Base-by-base conservation (phyloP, 2,888 invertebrate species). In the Drosophila macrospina region DNA sequence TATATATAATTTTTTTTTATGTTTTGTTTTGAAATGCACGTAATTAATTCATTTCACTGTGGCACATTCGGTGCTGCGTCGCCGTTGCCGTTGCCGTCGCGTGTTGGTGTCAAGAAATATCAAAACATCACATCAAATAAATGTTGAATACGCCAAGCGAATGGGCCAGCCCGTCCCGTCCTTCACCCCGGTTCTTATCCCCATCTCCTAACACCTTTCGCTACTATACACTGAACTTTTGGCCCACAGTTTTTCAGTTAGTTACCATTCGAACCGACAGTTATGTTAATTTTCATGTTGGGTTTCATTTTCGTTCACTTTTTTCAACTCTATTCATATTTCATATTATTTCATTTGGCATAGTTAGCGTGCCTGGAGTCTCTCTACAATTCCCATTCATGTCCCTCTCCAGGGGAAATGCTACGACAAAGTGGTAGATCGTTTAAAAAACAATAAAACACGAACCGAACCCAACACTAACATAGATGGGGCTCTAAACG, bases 81-180 rank as follows among this genome's bases (percentile, higher is more conserved):
- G 74, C 59, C 83, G 79, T 41, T 11, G 45, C 37, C 26, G 52
- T 7, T 11, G 11, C 47, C 52, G 28, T 89, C 82, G 90, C 88
- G 91, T 91, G 91, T 89, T 91, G 90, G 91, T 91, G 91, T 91
- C 91, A 91, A 90, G 85, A 90, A 90, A 91, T 91, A 91, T 91
- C 91, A 91, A 91, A 91, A 91, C 90, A 91, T 91, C 91, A 91
- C 91, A 91, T 91, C 91, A 91, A 91, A 91, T 90, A 91, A 91
- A 91, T 90, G 89, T 90, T 89, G 86, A 89, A 88, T 86, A 81
- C 65, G 74, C 86, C 67, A 73, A 82, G 51, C 69, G 74, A 69
- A 56, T 50, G 67, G 54, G 65, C 42, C 34, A 54, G 52, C 55
- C 47, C 36, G 61, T 28, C 45, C 60, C 54, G 28, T 34, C 11